Base-by-base conservation (phyloP, 2,113 vertebrate genomes). In the Pachypanchax playfairii region DNA sequence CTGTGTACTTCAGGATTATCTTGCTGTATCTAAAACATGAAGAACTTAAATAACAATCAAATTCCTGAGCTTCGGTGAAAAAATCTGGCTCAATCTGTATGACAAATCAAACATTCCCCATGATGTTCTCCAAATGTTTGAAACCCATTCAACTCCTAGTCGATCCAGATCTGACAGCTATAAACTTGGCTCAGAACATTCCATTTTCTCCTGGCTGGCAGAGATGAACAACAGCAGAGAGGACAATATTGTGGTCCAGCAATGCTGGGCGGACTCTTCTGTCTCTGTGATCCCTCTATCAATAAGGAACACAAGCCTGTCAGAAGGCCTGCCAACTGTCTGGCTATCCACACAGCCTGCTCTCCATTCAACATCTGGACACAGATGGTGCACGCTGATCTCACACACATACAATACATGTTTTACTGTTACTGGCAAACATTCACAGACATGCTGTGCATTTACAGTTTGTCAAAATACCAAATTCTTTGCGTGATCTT, bases 271-370 rank as follows among this genome's bases (percentile, higher is more conserved):
- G 38, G 79, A 83, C 73, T 86, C 80, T 65, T 85, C 85, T 85
- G 81, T 85, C 63, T 83, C 81, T 88, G 80, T 87, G 79, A 85
- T 86, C 83, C 83, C 71, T 86, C 84, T 85, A 85, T 88, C 88
- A 88, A 87, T 89, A 88, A 87, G 80, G 79, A 82, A 77, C 85
- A 85, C 77, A 84, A 73, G 80, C 73, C 79, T 66, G 77, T 90
- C 82, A 88, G 87, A 89, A 85, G 89, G 76, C 82, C 82, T 86
- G 88, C 87, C 88, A 90, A 86, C 75, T 83, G 83, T 79, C 82
- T 87, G 85, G 66, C 77, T 77, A 83, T 88, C 84, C 85, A 62
- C 28, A 36, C 81, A 73, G 83, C 73, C 83, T 68, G 81, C 70
- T 70, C 79, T 79, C 80, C 67, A 59, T 52, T 58, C 76, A 83